Evolutionary conservation across 2,888 invertebrate genomes (phyloP).

Genomic region (Muschampia plurimacula): DNA sequence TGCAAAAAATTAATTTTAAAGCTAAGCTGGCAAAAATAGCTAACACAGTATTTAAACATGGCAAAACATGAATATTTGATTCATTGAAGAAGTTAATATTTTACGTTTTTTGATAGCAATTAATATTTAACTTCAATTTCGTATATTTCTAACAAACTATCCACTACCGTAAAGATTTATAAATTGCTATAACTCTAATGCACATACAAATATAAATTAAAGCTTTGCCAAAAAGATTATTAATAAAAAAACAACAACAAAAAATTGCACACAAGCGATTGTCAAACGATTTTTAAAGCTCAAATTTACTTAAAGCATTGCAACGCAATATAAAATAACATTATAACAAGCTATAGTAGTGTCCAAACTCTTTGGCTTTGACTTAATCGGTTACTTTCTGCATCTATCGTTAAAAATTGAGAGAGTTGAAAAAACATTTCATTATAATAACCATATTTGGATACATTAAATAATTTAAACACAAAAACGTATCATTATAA

Average conservation of each 20-base stretch:
- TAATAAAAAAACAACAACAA: not conserved
- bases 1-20: constrained; percentile 3
- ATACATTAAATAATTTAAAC: no score
- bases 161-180: not conserved
- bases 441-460: no score
- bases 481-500: no score
- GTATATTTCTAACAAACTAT: no score
- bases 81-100: no score
- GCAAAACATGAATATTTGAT: no score
- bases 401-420: no score
- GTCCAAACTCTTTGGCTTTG: no score
- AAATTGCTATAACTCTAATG: constrained; percentile 13
- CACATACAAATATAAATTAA: constrained; percentile 18
- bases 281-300: constrained; percentile 7
- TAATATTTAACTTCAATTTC: no score
- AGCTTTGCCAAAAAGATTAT: constrained; percentile 10
- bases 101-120: no score
- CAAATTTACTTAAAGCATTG: constrained; percentile 13
- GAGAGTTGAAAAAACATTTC: no score
- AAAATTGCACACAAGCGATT: constrained; percentile 28
- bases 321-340: constrained; percentile 2
- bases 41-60: not conserved
- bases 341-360: not conserved
- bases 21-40: constrained; percentile 10
- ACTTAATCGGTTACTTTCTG: no score